Conservation (phyloP, 2,797 vertebrate species). For the Myotis findleyi region DNA sequence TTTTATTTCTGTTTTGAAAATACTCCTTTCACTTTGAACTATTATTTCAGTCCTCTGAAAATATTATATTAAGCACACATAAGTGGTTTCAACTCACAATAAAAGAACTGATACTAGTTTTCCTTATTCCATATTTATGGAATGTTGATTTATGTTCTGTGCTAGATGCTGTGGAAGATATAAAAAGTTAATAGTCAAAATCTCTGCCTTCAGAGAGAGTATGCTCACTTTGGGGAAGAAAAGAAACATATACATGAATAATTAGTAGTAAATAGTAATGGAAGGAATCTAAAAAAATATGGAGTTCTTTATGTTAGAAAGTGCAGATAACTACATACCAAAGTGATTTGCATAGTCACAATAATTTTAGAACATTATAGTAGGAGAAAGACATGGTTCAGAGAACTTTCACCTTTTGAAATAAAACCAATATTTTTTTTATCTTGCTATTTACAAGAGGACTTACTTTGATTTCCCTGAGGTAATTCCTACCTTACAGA, state of each 20-base stretch:
- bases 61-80: not conserved
- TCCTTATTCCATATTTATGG: constrained; percentile 24
- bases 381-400: not conserved
- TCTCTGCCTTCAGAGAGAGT: constrained; percentile 38
- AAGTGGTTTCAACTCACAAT: not conserved
- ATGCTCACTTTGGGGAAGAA: not conserved
- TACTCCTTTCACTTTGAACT: constrained; percentile 25
- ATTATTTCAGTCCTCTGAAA: constrained; percentile 38
- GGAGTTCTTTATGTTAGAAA: not conserved
- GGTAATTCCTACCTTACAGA: not conserved
- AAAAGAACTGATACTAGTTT: constrained; percentile 14
- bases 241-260: constrained; percentile 26
- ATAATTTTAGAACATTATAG: not conserved
- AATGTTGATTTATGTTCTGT: not conserved
- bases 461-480: constrained; percentile 6
- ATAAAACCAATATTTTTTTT: not conserved
- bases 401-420: not conserved
- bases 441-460: not conserved
- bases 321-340: not conserved
- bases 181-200: not conserved
- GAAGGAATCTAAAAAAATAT: constrained; percentile 9
- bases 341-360: not conserved
- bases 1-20: constrained; percentile 54
- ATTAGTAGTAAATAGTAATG: not conserved
- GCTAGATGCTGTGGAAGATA: constrained; percentile 6